Conservation (phyloP, 2,888 invertebrate genomes). For the Brachyptera risi region DNA sequence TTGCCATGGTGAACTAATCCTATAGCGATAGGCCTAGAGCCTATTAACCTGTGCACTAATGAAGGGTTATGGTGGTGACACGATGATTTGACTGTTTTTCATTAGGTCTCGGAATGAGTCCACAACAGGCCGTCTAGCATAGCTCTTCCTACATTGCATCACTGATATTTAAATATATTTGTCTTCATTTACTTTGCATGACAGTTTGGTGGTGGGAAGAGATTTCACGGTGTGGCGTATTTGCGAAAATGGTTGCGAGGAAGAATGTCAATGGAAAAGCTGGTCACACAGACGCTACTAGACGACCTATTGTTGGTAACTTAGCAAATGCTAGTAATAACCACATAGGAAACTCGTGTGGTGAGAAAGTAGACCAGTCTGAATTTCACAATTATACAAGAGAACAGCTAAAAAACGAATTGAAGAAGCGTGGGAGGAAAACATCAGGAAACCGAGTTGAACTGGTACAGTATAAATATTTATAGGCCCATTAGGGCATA, state of each 20-base stretch:
- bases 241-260: constrained; percentile 27
- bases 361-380: constrained; percentile 28
- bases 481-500: too few relatives aligned
- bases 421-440: constrained; percentile 64
- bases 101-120: too few relatives aligned
- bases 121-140: too few relatives aligned
- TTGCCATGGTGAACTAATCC: too few relatives aligned
- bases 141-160: too few relatives aligned
- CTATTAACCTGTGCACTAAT: too few relatives aligned
- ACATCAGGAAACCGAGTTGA: constrained; percentile 65
- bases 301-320: background rate
- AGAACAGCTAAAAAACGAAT: constrained; percentile 64
- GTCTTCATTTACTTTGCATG: too few relatives aligned
- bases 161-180: too few relatives aligned
- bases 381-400: constrained; percentile 49
- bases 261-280: constrained; percentile 20
- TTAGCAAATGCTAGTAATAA: constrained; percentile 1
- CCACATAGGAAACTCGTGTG: background rate
- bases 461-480: too few relatives aligned
- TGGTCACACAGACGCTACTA: background rate
- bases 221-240: constrained; percentile 17
- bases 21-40: too few relatives aligned
- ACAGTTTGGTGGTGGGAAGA: constrained; percentile 24
- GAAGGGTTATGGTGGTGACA: background rate
- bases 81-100: background rate